These are phyloP conservation scores for Ochotona princeps DNA, from an alignment of 2,113 vertebrate genomes.

Conservation along the genomic window DNA sequence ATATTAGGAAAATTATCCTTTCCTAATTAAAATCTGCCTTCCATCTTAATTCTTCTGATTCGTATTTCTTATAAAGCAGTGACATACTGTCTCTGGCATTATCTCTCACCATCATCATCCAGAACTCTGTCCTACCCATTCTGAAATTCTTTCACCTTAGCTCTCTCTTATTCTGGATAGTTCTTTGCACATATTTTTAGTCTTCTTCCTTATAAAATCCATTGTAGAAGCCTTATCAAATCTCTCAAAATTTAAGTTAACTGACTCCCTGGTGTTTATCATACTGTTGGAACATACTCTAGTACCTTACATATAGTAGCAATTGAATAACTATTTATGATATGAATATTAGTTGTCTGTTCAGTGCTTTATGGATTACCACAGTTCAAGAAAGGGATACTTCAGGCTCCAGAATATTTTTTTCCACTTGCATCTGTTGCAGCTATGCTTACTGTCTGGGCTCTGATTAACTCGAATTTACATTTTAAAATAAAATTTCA, in stretches of 20 bases:
- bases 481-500: background rate
- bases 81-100: background rate
- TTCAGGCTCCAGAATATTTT: background rate
- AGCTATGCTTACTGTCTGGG: background rate
- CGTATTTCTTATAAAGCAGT: background rate
- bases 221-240: background rate
- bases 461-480: background rate
- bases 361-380: background rate
- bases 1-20: background rate
- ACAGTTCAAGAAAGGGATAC: background rate
- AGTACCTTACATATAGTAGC: background rate
- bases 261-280: background rate
- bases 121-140: background rate
- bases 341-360: background rate
- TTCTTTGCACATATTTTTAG: background rate
- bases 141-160: background rate
- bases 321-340: background rate
- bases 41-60: background rate
- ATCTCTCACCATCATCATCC: background rate
- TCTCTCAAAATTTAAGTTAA: background rate
- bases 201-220: background rate
- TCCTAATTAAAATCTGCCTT: background rate
- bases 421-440: background rate
- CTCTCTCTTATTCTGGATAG: background rate
- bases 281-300: background rate